Percentiles rank a stretch among this genome's conserved stretches.
These are phyloP conservation scores for Pteropus alecto DNA, from an alignment of 2,113 vertebrate species.

Conservation along the genomic window DNA sequence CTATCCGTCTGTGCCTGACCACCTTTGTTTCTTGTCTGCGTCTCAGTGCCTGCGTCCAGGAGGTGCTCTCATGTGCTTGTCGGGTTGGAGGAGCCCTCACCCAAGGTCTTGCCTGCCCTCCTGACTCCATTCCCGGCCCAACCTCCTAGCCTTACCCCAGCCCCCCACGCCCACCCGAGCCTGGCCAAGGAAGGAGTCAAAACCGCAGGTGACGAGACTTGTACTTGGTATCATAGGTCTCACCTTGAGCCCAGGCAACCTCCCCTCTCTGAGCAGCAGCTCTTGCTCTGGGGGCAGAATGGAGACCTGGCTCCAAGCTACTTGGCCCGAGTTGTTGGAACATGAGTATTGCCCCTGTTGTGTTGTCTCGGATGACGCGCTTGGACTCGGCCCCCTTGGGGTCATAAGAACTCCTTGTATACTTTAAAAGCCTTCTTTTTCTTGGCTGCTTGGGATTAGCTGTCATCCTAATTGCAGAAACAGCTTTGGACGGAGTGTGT, in stretches of 20 bases:
- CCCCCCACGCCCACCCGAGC: not conserved
- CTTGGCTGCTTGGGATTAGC: conserved; percentile 60
- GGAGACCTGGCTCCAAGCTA: not conserved
- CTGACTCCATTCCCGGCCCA: not conserved
- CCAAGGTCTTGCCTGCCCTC: not conserved
- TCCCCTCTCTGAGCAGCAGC: not conserved
- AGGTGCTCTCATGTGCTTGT: not conserved
- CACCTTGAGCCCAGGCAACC: not conserved
- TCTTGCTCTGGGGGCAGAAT: not conserved
- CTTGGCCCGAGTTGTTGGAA: not conserved
- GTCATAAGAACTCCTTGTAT: conserved; percentile 52
- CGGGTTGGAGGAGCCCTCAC: not conserved
- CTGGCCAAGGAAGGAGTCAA: not conserved
- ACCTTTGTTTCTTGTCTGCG: not conserved
- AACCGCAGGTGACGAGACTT: not conserved
- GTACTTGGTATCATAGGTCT: not conserved
- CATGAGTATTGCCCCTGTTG: not conserved
- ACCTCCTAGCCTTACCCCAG: not conserved
- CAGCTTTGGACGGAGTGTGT: conserved; percentile 55
- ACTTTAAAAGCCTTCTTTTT: conserved; percentile 57
- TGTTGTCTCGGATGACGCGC: not conserved
- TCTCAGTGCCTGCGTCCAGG: not conserved
- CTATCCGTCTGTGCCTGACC: fast-evolving
- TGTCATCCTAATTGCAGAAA: conserved; percentile 74
- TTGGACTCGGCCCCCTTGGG: not conserved